A percentile compares a stretch with the other conserved stretches of the same genome.
phyloP scores from a whole-genome alignment of 2,113 vertebrate genomes.

The Chauna torquata region DNA sequence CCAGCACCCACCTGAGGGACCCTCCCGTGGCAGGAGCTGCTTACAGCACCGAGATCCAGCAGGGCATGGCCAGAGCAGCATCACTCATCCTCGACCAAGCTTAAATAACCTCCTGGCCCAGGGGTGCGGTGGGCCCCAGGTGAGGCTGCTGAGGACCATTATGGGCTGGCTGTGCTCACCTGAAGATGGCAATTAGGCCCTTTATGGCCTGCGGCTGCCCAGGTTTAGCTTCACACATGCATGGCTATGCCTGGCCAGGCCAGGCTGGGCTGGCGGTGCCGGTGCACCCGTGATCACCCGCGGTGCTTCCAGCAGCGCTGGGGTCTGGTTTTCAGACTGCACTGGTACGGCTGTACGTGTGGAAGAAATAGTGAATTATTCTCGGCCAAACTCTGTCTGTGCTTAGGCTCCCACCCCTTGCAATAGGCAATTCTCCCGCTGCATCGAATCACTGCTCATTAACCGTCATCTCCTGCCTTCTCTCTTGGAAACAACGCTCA shows the following conservation, averaged over 20 bases:
- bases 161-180: neutral
- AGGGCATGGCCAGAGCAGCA: rapidly evolving
- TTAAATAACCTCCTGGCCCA: neutral
- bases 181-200: neutral
- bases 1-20: neutral
- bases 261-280: neutral
- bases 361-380: neutral
- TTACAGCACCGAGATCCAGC: neutral
- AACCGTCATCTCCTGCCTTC: neutral
- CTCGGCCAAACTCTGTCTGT: no score
- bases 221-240: neutral
- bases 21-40: neutral
- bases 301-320: neutral
- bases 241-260: neutral
- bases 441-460: neutral
- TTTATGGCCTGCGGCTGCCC: neutral
- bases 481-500: neutral
- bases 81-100: neutral
- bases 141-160: neutral
- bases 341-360: rapidly evolving
- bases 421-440: no score
- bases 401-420: neutral
- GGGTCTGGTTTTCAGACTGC: neutral
- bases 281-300: neutral
- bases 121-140: neutral